Percentiles rank a stretch among this genome's conserved stretches.
Evolutionary conservation across 2,797 vertebrate genomes (phyloP).

Genomic region (Chelon labrosus): DNA sequence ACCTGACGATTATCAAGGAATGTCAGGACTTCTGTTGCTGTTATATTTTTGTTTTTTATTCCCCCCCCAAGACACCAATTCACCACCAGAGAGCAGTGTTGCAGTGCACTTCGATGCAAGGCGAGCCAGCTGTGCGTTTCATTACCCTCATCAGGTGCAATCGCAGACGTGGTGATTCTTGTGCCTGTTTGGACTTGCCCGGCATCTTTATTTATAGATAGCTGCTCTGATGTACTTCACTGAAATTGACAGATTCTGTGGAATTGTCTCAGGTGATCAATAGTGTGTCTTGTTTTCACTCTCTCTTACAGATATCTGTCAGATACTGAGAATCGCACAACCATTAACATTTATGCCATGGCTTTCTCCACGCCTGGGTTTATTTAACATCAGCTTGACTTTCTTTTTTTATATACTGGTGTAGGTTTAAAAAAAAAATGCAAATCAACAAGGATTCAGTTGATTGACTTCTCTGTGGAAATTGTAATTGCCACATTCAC

Average conservation of each 20-base stretch:
- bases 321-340: background rate
- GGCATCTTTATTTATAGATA: slow-evolving; percentile 51
- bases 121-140: background rate
- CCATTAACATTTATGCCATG: background rate
- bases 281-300: slow-evolving; percentile 5
- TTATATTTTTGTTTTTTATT: background rate
- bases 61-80: background rate
- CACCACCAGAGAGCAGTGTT: slow-evolving; percentile 66
- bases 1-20: background rate
- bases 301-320: background rate
- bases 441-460: background rate
- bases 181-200: slow-evolving; percentile 43
- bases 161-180: slow-evolving; percentile 31
- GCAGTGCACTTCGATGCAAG: background rate
- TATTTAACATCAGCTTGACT: background rate
- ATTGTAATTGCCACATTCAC: background rate
- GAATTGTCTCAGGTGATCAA: background rate
- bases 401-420: background rate
- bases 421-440: background rate
- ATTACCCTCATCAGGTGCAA: slow-evolving; percentile 33
- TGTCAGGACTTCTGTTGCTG: background rate
- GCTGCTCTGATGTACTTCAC: slow-evolving; percentile 14
- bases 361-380: background rate
- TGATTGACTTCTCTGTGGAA: background rate
- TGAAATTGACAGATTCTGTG: slow-evolving; percentile 29